Evolutionary conservation across 2,888 invertebrate species (phyloP).

Genomic region (Trissolcus brochymenae): DNA sequence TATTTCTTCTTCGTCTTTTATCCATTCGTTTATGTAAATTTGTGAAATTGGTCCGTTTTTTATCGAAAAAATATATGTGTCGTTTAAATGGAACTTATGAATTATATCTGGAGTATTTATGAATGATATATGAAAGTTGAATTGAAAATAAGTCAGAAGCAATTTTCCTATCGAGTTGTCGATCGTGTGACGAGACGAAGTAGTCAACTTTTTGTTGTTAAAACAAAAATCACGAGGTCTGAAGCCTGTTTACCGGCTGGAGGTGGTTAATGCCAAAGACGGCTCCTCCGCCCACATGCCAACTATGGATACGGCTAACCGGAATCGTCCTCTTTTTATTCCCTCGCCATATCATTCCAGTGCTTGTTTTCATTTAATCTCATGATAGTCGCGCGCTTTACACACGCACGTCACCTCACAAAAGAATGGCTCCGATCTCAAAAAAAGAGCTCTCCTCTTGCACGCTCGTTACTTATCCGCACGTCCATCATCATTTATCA

Average conservation of each 20-base stretch:
- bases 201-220: conserved; percentile 50
- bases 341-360: conserved; percentile 35
- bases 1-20: too few species aligned
- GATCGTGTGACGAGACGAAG: conserved; percentile 31
- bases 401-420: conserved; percentile 10
- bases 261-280: conserved; percentile 55
- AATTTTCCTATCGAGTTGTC: conserved; percentile 13
- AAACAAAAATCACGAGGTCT: conserved; percentile 47
- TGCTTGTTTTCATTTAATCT: conserved; percentile 51
- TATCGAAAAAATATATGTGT: too few species aligned
- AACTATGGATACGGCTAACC: conserved; percentile 57
- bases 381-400: conserved; percentile 25
- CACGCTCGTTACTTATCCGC: conserved; percentile 18
- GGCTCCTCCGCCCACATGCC: conserved; percentile 59
- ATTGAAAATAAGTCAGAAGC: not conserved
- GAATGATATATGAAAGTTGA: not conserved
- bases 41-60: conserved; percentile 6
- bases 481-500: conserved; percentile 31
- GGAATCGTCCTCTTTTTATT: conserved; percentile 52
- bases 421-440: conserved; percentile 15
- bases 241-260: conserved; percentile 27
- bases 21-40: conserved; percentile 20
- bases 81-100: too few species aligned
- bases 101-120: too few species aligned
- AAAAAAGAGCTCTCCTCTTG: conserved; percentile 19